phyloP scores from a whole-genome alignment of 2,888 invertebrate species.

The Gastracanthus pulcherrimus region DNA sequence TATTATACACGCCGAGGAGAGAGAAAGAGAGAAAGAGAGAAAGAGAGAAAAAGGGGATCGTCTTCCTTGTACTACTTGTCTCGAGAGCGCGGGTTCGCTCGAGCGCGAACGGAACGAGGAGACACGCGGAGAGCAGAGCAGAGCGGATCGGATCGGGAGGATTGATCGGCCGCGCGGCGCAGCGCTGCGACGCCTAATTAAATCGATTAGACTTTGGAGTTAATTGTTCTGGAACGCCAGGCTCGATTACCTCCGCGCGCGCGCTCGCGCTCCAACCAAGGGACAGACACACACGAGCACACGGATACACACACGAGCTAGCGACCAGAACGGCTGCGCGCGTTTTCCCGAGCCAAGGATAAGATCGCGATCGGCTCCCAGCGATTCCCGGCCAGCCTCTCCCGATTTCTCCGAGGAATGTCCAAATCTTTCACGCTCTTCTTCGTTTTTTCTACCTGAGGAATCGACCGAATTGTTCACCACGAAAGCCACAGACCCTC shows the following conservation, averaged over 20 bases:
- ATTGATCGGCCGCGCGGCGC: constrained; percentile 66
- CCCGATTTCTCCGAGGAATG: too few species aligned
- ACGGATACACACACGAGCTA: too few species aligned
- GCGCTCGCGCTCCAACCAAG: too few species aligned
- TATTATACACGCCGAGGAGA: too few species aligned
- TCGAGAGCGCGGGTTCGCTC: constrained; percentile 8
- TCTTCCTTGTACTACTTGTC: neutral
- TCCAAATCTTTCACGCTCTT: too few species aligned
- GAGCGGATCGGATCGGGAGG: constrained; percentile 58
- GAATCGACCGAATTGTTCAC: too few species aligned
- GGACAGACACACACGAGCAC: too few species aligned
- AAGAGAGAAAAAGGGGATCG: neutral
- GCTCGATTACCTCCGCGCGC: neutral
- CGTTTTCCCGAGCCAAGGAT: neutral
- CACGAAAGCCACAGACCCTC: too few species aligned
- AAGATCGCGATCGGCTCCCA: neutral
- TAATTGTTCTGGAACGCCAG: constrained; percentile 73
- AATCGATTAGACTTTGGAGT: constrained; percentile 75
- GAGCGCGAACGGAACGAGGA: neutral
- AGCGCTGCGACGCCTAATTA: constrained; percentile 69
- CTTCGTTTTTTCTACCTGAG: too few species aligned
- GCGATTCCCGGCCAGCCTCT: too few species aligned
- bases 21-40: constrained; percentile 5
- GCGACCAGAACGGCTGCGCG: too few species aligned
- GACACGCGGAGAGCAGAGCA: too few species aligned